Percentiles rank a stretch among this genome's conserved stretches.
phyloP scores from a whole-genome alignment of 2,797 vertebrate genomes.

The Acanthurus leucopareius region DNA sequence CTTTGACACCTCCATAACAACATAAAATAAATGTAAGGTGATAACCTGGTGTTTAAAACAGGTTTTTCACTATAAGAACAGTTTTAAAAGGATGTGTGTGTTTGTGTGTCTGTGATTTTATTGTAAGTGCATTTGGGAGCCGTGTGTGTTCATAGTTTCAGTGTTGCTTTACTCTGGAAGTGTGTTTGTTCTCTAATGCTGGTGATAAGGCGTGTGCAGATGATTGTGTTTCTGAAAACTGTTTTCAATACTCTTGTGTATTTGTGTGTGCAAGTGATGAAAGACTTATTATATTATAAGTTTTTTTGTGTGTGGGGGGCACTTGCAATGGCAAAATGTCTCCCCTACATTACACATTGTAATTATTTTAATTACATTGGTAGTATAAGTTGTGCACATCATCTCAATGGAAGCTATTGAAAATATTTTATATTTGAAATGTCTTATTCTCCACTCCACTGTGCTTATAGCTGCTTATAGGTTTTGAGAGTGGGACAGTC shows the following conservation, averaged over 20 bases:
- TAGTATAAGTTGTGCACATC: neutral
- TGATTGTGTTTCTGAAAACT: too few species aligned
- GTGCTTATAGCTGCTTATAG: conserved; percentile 90
- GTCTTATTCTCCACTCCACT: conserved; percentile 9
- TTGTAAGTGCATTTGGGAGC: neutral
- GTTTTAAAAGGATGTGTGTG: neutral
- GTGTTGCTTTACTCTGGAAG: neutral
- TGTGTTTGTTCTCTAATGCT: neutral
- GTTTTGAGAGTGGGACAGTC: conserved; percentile 96
- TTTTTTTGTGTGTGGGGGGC: too few species aligned
- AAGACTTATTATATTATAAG: too few species aligned
- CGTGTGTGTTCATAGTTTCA: conserved; percentile 14
- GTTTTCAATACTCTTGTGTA: too few species aligned
- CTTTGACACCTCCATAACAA: neutral
- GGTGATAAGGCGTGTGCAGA: neutral
- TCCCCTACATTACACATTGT: neutral
- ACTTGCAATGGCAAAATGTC: neutral
- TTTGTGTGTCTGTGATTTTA: conserved; percentile 1
- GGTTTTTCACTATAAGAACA: too few species aligned
- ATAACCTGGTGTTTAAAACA: neutral
- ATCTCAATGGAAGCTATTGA: neutral
- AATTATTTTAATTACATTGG: neutral
- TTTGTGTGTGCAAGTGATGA: too few species aligned
- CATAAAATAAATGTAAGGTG: neutral
- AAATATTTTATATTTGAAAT: neutral